A percentile compares a stretch with the other conserved stretches of the same genome.
Conservation (phyloP, 2,113 vertebrate species). For the Gracilinanus agilis region DNA sequence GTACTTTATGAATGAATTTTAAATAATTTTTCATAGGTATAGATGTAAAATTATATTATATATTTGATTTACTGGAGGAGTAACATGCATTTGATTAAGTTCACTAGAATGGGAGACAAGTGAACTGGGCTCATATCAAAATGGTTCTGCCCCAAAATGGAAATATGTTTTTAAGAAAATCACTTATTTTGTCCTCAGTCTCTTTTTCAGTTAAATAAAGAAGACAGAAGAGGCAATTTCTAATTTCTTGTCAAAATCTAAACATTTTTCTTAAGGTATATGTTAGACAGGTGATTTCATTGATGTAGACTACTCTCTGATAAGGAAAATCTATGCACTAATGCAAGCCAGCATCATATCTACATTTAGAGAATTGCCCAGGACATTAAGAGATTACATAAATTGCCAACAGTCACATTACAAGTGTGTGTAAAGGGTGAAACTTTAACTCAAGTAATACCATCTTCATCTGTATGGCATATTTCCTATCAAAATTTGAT, state of each 20-base stretch:
- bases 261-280: background rate
- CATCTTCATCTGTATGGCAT: background rate
- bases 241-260: background rate
- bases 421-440: background rate
- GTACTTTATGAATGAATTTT: background rate
- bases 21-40: background rate
- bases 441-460: background rate
- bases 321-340: background rate
- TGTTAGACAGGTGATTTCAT: background rate
- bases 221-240: background rate
- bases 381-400: background rate
- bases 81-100: background rate
- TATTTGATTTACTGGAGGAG: background rate
- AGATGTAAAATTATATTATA: background rate
- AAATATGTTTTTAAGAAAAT: background rate
- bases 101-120: background rate
- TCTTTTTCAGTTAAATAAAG: background rate
- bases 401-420: background rate
- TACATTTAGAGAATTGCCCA: background rate
- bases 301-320: background rate
- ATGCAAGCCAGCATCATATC: background rate
- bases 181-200: background rate
- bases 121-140: background rate
- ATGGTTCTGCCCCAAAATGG: background rate
- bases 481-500: background rate